Conservation (phyloP, 2,113 vertebrate genomes). For the Gallinago jamesoni region DNA sequence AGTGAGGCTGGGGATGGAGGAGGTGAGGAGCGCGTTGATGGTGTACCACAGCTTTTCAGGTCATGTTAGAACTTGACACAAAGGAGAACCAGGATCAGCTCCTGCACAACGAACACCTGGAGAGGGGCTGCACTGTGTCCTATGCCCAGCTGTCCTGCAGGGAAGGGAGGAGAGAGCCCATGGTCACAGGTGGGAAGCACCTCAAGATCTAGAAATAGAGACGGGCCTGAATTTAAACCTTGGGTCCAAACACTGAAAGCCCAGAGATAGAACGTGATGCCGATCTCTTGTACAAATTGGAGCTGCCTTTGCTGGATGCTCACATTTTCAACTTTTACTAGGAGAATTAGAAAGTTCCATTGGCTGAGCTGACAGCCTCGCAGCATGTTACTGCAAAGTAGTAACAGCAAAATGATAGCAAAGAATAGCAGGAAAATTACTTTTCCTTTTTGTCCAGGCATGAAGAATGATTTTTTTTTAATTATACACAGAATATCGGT, state of each 20-base stretch:
- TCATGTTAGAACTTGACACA: background rate
- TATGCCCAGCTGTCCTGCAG: rapidly evolving
- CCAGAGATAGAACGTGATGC: background rate
- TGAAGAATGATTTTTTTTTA: background rate
- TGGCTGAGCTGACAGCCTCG: background rate
- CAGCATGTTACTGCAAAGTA: background rate
- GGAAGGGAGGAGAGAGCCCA: background rate
- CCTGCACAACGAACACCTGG: rapidly evolving
- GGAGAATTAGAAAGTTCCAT: background rate
- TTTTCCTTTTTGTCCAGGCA: background rate
- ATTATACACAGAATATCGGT: background rate
- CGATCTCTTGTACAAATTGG: background rate
- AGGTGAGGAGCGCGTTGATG: background rate
- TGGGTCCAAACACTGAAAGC: rapidly evolving
- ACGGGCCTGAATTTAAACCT: background rate
- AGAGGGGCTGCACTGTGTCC: background rate
- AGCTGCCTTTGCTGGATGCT: background rate
- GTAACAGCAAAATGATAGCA: background rate
- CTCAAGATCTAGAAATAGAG: rapidly evolving
- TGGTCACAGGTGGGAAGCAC: background rate
- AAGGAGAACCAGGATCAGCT: background rate
- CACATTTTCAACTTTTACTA: background rate
- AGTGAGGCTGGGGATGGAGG: background rate
- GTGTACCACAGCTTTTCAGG: background rate
- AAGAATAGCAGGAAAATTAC: background rate